Evolutionary conservation across 1,140 invertebrate genomes (phyloP).

Genomic region (Trinorchestia longiramus): DNA sequence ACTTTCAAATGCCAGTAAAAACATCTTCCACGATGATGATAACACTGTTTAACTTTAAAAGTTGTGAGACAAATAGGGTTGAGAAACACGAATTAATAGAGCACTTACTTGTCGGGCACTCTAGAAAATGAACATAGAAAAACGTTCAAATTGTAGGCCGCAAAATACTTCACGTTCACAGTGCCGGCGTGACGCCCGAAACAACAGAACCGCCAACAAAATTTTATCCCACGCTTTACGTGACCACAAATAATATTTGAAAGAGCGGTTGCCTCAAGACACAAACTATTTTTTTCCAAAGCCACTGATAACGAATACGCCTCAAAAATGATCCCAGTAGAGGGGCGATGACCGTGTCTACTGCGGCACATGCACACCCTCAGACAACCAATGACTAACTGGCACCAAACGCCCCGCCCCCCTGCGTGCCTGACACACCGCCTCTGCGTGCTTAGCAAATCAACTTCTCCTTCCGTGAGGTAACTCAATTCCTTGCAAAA

Average conservation of each 20-base stretch:
- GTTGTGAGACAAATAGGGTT: too few species aligned
- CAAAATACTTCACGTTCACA: background rate
- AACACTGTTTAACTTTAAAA: too few species aligned
- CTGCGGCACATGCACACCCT: background rate
- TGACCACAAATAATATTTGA: background rate
- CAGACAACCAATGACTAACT: background rate
- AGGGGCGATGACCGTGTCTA: background rate
- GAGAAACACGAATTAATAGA: too few species aligned
- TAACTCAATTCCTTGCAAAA: background rate
- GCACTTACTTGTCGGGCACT: background rate
- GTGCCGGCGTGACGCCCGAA: background rate
- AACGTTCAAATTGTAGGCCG: background rate
- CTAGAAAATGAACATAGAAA: background rate
- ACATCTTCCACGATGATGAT: too few species aligned
- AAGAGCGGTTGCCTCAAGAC: background rate
- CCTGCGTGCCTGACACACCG: background rate
- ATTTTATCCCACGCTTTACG: background rate
- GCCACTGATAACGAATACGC: background rate
- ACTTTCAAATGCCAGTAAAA: too few species aligned
- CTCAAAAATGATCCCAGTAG: background rate
- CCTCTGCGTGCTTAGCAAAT: background rate
- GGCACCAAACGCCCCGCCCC: background rate
- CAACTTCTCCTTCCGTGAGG: background rate
- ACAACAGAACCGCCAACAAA: background rate
- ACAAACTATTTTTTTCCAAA: background rate